Percentiles rank a stretch among this genome's conserved stretches.
Evolutionary conservation across 2,888 invertebrate genomes (phyloP).

Genomic region (Girardia tigrina): DNA sequence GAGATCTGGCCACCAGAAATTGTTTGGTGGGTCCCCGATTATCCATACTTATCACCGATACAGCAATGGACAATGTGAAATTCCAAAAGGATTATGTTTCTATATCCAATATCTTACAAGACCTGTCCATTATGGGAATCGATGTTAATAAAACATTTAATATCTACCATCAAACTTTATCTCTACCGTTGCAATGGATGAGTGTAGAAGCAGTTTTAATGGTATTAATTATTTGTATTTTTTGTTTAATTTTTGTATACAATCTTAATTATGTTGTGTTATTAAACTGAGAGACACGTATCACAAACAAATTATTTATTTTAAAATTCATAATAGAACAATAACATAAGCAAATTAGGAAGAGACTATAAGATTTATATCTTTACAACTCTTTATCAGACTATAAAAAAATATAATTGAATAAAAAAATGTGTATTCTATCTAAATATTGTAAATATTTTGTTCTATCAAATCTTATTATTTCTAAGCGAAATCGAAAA

Average conservation of each 20-base stretch:
- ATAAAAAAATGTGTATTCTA: no score
- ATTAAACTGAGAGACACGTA: no score
- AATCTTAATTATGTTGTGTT: no score
- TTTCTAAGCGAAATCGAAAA: no score
- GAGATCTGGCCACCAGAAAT: neutral
- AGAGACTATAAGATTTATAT: no score
- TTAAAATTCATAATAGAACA: no score
- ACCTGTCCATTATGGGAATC: neutral
- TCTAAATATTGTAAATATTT: no score
- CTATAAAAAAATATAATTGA: no score
- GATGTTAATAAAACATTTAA: neutral
- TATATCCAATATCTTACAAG: neutral
- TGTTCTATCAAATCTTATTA: no score
- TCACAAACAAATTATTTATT: no score
- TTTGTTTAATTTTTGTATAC: neutral
- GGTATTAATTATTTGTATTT: neutral
- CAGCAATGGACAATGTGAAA: neutral
- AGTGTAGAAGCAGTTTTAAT: neutral
- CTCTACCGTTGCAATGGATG: neutral
- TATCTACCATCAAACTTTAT: neutral
- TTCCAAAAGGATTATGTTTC: neutral
- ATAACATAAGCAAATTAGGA: no score
- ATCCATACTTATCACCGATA: neutral
- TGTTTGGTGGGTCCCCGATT: constrained; percentile 4
- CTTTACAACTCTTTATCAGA: no score